Evolutionary conservation across 1,140 invertebrate genomes (phyloP), one percentile per base, ranked within the genome.

Genomic region (Agrypnia vestita): DNA sequence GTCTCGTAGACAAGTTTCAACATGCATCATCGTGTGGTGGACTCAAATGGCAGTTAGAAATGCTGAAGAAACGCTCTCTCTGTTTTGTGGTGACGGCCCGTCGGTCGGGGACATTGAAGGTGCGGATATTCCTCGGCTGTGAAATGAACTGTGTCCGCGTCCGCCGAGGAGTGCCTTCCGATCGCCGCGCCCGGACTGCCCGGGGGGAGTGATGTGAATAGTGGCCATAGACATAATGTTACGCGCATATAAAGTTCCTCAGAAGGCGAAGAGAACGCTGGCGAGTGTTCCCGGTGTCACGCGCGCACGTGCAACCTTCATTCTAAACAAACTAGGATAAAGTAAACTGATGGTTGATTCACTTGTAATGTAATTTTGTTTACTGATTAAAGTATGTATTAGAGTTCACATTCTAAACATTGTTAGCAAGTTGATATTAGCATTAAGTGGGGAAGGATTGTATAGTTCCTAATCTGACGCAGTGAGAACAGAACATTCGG

Each of bases 181-280:
- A 35, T 43, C 35, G 21, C n/a, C 35, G 12, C 25, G 12, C 25
- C 25, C 1, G 21, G 25, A 12, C 7, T 64, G 19, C 35, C 10
- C 21, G 17, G 21, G 6, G 44, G 61, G 17, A 35, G 25, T n/a
- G 51, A 53, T 56, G 56, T 80, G 59, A 83, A 61, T 51, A 72
- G 76, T 81, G 82, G 82, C 82, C 82, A 83, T 83, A 81, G 82
- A 83, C 76, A 79, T 79, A 53, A 80, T 71, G 79, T 78, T 80
- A 82, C 75, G 81, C 76, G 78, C 61, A 71, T 81, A 81, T 67
- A 83, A 80, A 83, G 82, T 83, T 83, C 82, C 82, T 83, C 77
- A 78, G 61, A 73, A 79, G 79, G 78, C 79, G 81, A 83, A 80
- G 76, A 80, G 79, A 83, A 80, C 59, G 74, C 71, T 47, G 72